These are phyloP conservation scores for Amphiprion ocellaris DNA, from an alignment of 2,113 vertebrate genomes.

Conservation along the genomic window DNA sequence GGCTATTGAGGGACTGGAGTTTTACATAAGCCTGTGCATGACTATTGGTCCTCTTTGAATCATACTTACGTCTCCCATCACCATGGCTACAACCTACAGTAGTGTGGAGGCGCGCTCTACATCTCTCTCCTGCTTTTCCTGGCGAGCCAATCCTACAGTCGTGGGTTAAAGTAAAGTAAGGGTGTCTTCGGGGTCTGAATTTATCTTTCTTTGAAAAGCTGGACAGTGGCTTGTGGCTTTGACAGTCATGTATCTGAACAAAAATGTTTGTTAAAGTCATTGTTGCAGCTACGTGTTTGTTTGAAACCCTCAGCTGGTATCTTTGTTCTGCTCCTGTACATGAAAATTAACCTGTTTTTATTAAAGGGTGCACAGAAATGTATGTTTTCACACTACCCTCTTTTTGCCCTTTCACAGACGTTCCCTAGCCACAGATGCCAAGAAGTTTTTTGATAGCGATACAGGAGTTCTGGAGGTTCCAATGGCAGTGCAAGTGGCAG, in stretches of 20 bases:
- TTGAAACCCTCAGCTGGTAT: slow-evolving; percentile 1
- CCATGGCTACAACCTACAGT: slow-evolving; percentile 82
- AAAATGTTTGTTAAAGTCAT: slow-evolving; percentile 12
- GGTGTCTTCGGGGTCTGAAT: slow-evolving; percentile 56
- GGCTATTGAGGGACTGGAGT: slow-evolving; percentile 52
- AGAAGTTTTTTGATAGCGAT: slow-evolving; percentile 86
- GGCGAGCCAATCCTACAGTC: slow-evolving; percentile 61
- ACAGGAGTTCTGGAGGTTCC: slow-evolving; percentile 91
- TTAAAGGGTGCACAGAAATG: not conserved
- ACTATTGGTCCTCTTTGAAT: slow-evolving; percentile 76
- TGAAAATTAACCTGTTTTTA: slow-evolving; percentile 1
- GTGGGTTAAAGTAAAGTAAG: slow-evolving; percentile 70
- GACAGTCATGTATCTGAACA: slow-evolving; percentile 17
- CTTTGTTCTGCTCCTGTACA: slow-evolving; percentile 13
- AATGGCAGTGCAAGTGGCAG: slow-evolving; percentile 84
- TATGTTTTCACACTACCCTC: slow-evolving; percentile 7
- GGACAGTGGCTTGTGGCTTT: slow-evolving; percentile 20
- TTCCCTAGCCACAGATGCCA: slow-evolving; percentile 87
- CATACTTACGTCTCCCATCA: slow-evolving; percentile 76
- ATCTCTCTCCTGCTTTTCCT: slow-evolving; percentile 63
- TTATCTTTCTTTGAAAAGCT: slow-evolving; percentile 37
- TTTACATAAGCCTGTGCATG: slow-evolving; percentile 80
- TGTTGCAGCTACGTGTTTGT: slow-evolving; percentile 7
- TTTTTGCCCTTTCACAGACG: slow-evolving; percentile 77
- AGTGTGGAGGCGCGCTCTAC: slow-evolving; percentile 74